phyloP scores from a whole-genome alignment of 1,140 invertebrate genomes.

The Galleria mellonella region DNA sequence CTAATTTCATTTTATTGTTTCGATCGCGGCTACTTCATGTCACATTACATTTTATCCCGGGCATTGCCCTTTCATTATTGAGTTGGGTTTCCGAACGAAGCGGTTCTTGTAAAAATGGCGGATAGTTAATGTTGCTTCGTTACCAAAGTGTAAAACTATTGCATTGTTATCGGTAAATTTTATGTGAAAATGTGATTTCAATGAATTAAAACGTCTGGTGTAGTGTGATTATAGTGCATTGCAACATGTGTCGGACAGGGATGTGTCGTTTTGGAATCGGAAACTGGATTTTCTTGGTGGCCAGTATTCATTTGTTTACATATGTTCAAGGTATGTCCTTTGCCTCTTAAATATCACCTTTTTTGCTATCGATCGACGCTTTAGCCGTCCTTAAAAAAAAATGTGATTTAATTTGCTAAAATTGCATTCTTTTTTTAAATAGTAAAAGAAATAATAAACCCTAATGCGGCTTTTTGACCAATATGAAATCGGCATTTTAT shows the following conservation, averaged over 20 bases:
- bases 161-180: slow-evolving; percentile 43
- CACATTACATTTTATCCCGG: slow-evolving; percentile 41
- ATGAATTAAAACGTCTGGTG: slow-evolving; percentile 69
- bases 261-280: slow-evolving; percentile 57
- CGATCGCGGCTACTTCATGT: slow-evolving; percentile 7
- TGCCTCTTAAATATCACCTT: slow-evolving; percentile 58
- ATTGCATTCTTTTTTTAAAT: neutral
- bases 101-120: slow-evolving; percentile 58
- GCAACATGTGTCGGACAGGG: slow-evolving; percentile 66
- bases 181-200: slow-evolving; percentile 66
- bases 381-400: slow-evolving; percentile 1
- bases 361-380: slow-evolving; percentile 49
- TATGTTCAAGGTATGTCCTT: slow-evolving; percentile 65
- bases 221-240: slow-evolving; percentile 50
- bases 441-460: neutral
- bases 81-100: slow-evolving; percentile 52
- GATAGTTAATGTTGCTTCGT: slow-evolving; percentile 24
- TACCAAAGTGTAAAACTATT: slow-evolving; percentile 30
- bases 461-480: too few species aligned
- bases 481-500: too few species aligned
- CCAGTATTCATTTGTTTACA: slow-evolving; percentile 68
- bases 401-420: neutral
- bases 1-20: slow-evolving; percentile 26
- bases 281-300: slow-evolving; percentile 69
- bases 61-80: slow-evolving; percentile 68